Evolutionary conservation across 2,888 invertebrate genomes (phyloP).

Genomic region (Chironomus riparius): DNA sequence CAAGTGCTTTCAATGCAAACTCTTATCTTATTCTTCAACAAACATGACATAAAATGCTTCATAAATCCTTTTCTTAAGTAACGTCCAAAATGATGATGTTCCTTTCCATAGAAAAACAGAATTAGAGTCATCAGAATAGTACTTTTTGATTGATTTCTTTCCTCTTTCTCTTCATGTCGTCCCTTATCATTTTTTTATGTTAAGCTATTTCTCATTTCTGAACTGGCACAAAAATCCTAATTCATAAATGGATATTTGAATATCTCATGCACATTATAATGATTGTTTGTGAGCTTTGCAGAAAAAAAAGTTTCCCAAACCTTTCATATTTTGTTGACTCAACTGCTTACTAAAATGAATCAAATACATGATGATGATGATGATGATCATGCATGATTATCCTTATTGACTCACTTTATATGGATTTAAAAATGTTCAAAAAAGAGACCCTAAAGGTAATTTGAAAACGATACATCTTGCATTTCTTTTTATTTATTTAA

Average conservation of each 20-base stretch:
- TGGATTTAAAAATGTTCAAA: background rate
- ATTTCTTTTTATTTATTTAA: background rate
- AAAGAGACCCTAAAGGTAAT: background rate
- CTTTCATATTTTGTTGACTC: background rate
- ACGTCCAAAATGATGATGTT: too few relatives aligned
- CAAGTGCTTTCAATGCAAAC: too few relatives aligned
- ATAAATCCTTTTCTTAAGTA: too few relatives aligned
- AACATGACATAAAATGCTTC: too few relatives aligned
- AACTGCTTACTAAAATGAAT: background rate
- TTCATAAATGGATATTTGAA: background rate
- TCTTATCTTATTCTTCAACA: too few relatives aligned
- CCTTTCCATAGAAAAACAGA: too few relatives aligned
- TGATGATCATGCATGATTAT: background rate
- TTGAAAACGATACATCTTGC: slow-evolving; percentile 7
- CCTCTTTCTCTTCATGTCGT: background rate
- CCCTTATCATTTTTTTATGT: background rate
- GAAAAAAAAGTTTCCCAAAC: background rate
- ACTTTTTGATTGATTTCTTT: background rate
- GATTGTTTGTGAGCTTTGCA: background rate
- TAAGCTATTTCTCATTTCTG: background rate
- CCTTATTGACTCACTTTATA: background rate
- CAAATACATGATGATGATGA: background rate
- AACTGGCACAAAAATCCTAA: background rate
- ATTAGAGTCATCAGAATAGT: too few relatives aligned
- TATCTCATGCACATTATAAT: background rate